Evolutionary conservation across 1,140 invertebrate species (phyloP), one percentile per base, ranked within the genome.

Genomic region (Zaprionus inermis): DNA sequence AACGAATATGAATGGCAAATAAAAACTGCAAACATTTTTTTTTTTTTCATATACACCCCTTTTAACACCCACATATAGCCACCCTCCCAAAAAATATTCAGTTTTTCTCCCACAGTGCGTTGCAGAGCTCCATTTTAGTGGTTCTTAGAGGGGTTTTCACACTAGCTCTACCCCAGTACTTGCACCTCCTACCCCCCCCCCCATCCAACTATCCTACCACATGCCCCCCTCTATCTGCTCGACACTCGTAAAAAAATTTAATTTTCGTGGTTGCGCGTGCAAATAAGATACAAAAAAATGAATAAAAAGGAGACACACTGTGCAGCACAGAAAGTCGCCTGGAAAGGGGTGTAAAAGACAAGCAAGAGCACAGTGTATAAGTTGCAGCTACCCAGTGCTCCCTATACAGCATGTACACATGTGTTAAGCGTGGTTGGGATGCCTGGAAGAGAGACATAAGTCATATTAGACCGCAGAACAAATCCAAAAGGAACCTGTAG

Each of bases 1-100:
- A 36, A 65, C 63, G 51, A 65, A 65, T 54, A 36, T 55, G 61
- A 41, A 30, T 44, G 63, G 14, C 34, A 41, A 65, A 56, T 11
- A 56, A 32, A 61, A 61, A 46, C 16, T 60, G 16, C 54, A 32
- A 5, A 41, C 14, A 24, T 64, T 64, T 61, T 61, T 51, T 18
- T 36, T 54, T 28, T 28, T 24, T 24, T 24, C 4, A 2, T 24
- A 2, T 24, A 24, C 4, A 24, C 22, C 22, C 1, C 22, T 1
- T 24, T 24, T 1, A 24, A 4, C 22, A 1, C 1, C 1, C 22
- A 1, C 22, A 24, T 4, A 24, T 24, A 24, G 1, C 24, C 24
- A 5, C 1, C 24, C 24, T 28, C 60, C 60, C 36, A 28, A 63
- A 54, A 54, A 54, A 63, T n/a, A 63, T 28, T 1, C 24, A 28